Evolutionary conservation across 2,113 vertebrate species (phyloP).

Genomic region (Holacanthus passer): DNA sequence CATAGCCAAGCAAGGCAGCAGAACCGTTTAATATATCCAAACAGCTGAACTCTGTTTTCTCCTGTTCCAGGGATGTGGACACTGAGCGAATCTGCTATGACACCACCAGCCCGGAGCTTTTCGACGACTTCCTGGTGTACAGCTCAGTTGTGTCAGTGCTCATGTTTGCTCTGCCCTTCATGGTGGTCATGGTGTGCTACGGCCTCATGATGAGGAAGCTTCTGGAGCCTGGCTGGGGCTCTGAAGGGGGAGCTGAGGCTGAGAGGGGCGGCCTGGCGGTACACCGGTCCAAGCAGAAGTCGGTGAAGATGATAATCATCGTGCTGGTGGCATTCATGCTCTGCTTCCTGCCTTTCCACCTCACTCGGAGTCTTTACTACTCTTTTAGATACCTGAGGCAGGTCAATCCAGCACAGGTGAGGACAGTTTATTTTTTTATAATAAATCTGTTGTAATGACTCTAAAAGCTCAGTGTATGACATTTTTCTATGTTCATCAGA

Average conservation of each 20-base stretch:
- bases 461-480: background rate
- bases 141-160: conserved; percentile 90
- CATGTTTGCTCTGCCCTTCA: conserved; percentile 92
- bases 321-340: conserved; percentile 91
- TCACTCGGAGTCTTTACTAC: conserved; percentile 95
- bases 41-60: background rate
- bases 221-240: conserved; percentile 83
- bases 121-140: conserved; percentile 91
- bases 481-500: conserved; percentile 46
- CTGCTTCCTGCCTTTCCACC: conserved; percentile 96
- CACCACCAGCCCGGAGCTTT: conserved; percentile 91
- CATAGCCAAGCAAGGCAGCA: background rate
- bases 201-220: conserved; percentile 91
- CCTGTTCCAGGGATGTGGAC: conserved; percentile 61
- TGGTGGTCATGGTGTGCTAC: conserved; percentile 91
- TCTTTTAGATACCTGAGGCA: conserved; percentile 89
- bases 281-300: conserved; percentile 90
- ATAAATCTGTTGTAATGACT: background rate
- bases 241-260: conserved; percentile 73
- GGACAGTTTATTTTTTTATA: background rate
- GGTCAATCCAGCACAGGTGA: conserved; percentile 72
- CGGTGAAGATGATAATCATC: conserved; percentile 94
- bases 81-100: conserved; percentile 88
- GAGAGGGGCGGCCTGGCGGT: conserved; percentile 77
- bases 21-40: background rate